A percentile compares a stretch with the other conserved stretches of the same genome.
Evolutionary conservation across 64 coral and sea anemone species (phyloP).

Genomic region (Pocillopora damicornis): DNA sequence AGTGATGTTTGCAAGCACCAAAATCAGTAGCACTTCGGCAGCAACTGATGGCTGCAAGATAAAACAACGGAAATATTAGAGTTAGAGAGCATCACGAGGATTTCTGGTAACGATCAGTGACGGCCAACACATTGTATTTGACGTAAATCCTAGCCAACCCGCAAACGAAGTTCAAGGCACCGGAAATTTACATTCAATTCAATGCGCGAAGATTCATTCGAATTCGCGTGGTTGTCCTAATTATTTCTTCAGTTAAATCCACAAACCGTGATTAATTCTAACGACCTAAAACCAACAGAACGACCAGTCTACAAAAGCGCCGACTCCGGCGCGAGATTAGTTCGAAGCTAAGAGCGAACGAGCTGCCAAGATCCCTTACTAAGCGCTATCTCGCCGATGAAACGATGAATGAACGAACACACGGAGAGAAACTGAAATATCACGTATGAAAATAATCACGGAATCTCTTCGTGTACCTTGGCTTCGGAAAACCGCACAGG

Average conservation of each 20-base stretch:
- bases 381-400: slow-evolving; percentile 18
- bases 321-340: slow-evolving; percentile 23
- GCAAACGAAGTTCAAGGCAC: slow-evolving; percentile 59
- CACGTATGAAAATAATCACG: slow-evolving; percentile 23
- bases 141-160: slow-evolving; percentile 35
- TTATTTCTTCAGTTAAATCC: slow-evolving; percentile 99
- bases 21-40: slow-evolving; percentile 71
- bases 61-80: slow-evolving; percentile 36
- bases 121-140: slow-evolving; percentile 19
- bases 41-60: slow-evolving; percentile 77
- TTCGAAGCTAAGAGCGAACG: background rate
- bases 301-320: slow-evolving; percentile 18
- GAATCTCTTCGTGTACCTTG: slow-evolving; percentile 44
- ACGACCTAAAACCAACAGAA: slow-evolving; percentile 89
- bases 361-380: slow-evolving; percentile 1
- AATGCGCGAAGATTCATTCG: slow-evolving; percentile 81
- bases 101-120: slow-evolving; percentile 31
- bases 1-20: slow-evolving; percentile 63
- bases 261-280: slow-evolving; percentile 99
- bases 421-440: background rate
- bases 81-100: background rate
- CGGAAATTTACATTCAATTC: slow-evolving; percentile 99
- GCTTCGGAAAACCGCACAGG: slow-evolving; percentile 36
- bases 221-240: slow-evolving; percentile 85
- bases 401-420: slow-evolving; percentile 22